Percentiles rank a stretch among this genome's conserved stretches.
These are phyloP conservation scores for Bettongia penicillata DNA, from an alignment of 2,113 vertebrate genomes.

Conservation along the genomic window DNA sequence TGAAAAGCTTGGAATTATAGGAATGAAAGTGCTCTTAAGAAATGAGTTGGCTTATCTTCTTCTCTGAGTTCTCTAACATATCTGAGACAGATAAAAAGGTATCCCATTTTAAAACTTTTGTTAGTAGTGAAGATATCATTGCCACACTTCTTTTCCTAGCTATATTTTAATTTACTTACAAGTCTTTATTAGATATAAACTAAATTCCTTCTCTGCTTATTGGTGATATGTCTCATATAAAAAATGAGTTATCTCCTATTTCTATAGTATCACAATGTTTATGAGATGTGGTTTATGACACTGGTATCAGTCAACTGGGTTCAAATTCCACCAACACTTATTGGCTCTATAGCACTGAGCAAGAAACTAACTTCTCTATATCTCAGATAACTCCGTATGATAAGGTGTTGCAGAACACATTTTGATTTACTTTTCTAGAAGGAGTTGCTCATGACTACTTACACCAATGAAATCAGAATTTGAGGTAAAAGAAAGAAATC, in stretches of 20 bases:
- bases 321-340: not conserved
- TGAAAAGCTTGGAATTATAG: slow-evolving; percentile 1
- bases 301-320: not conserved
- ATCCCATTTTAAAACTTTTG: not conserved
- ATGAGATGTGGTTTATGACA: not conserved
- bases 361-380: not conserved
- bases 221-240: not conserved
- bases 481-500: not conserved
- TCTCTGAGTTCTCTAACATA: not conserved
- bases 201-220: not conserved
- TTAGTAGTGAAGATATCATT: not conserved
- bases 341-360: not conserved
- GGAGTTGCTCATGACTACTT: not conserved
- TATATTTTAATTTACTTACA: not conserved
- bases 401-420: not conserved
- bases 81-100: not conserved
- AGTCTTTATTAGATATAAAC: not conserved
- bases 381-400: not conserved
- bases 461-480: not conserved
- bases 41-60: not conserved
- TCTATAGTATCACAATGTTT: not conserved
- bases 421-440: not conserved
- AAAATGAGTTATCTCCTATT: not conserved
- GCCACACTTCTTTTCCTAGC: not conserved
- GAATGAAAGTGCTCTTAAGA: not conserved